Evolutionary conservation across 2,113 vertebrate genomes (phyloP).

Genomic region (Bujurquina vittata): DNA sequence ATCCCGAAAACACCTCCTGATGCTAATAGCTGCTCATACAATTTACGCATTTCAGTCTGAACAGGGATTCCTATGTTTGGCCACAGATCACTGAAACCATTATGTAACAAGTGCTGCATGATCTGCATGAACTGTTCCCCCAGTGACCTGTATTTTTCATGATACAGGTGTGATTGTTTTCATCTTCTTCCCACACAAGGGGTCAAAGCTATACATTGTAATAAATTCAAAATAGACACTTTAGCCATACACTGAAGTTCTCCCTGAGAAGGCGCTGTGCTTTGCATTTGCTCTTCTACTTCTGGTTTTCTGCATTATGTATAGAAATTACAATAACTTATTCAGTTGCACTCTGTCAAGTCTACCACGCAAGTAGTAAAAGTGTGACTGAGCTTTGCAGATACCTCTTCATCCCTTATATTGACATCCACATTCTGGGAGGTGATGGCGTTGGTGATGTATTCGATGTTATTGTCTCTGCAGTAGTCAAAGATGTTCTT

Average conservation of each 20-base stretch:
- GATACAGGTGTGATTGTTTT: constrained; percentile 14
- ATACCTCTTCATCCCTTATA: constrained; percentile 93
- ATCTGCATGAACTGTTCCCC: constrained; percentile 1
- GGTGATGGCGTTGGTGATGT: constrained; percentile 88
- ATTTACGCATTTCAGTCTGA: constrained; percentile 25
- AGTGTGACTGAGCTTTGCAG: not conserved
- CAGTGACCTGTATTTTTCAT: constrained; percentile 31
- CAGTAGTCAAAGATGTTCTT: constrained; percentile 99
- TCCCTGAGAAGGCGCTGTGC: not conserved
- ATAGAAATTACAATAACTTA: not conserved
- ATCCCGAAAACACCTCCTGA: constrained; percentile 40
- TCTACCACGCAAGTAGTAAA: not conserved
- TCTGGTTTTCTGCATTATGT: not conserved
- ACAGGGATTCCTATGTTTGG: constrained; percentile 10
- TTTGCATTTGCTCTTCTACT: not conserved
- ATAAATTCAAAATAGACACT: not conserved
- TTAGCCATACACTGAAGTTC: not conserved
- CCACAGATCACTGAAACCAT: constrained; percentile 36
- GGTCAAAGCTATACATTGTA: constrained; percentile 9
- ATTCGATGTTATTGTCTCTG: constrained; percentile 96
- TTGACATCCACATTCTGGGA: constrained; percentile 91
- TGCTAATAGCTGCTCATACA: constrained; percentile 33
- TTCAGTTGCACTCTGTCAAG: not conserved
- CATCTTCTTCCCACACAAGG: not conserved
- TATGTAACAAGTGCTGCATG: constrained; percentile 15